phyloP scores from a whole-genome alignment of 2,888 invertebrate genomes.

The Junonia oenone region DNA sequence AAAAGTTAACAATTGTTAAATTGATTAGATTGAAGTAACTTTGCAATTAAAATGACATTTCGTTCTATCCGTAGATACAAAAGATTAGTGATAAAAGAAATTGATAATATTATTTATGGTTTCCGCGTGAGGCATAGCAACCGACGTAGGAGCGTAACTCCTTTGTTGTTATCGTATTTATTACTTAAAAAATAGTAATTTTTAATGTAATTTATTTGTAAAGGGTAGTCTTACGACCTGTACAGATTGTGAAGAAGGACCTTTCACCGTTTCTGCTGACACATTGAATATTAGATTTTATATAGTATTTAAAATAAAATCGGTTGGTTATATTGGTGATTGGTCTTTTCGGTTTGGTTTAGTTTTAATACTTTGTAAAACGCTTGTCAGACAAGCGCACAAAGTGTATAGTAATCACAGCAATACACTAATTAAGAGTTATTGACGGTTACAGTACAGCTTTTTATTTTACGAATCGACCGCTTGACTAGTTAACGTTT shows the following conservation, averaged over 20 bases:
- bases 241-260: constrained; percentile 36
- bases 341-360: constrained; percentile 31
- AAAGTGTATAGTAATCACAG: constrained; percentile 56
- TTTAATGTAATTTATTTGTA: constrained; percentile 71
- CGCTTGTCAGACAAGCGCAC: constrained; percentile 76
- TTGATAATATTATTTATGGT: constrained; percentile 1
- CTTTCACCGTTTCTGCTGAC: background rate
- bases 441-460: constrained; percentile 22
- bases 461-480: constrained; percentile 17
- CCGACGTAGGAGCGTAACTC: constrained; percentile 32
- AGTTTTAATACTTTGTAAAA: constrained; percentile 50
- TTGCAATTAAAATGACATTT: background rate
- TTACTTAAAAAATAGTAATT: constrained; percentile 63
- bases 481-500: constrained; percentile 12
- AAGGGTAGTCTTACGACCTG: constrained; percentile 50
- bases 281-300: constrained; percentile 10
- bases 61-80: background rate
- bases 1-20: background rate
- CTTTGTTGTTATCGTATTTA: constrained; percentile 71
- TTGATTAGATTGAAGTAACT: background rate
- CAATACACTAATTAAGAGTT: too few species aligned
- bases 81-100: background rate
- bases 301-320: constrained; percentile 11
- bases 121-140: constrained; percentile 16
- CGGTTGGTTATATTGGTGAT: constrained; percentile 12